phyloP scores from a whole-genome alignment of 2,113 vertebrate species.

The Alligator mississippiensis region DNA sequence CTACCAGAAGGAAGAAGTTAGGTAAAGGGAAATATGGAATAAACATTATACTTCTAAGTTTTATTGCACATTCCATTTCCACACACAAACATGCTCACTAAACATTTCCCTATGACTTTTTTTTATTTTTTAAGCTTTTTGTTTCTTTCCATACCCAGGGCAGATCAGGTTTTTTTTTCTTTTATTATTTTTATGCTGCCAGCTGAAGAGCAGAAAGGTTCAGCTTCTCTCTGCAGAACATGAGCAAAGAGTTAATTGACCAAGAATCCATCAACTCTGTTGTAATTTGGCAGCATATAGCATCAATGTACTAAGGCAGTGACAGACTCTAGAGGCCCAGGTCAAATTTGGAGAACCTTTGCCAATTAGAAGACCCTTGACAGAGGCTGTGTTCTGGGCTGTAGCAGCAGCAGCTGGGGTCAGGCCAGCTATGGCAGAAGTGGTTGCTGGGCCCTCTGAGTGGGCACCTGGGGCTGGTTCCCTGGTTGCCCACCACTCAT shows the following conservation, averaged over 20 bases:
- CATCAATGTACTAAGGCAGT: background rate
- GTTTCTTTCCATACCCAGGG: background rate
- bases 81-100: background rate
- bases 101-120: background rate
- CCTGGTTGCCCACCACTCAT: no score
- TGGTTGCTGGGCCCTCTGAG: no score
- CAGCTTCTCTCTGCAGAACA: background rate
- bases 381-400: no score
- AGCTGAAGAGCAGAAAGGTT: background rate
- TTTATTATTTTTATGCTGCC: background rate
- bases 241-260: background rate
- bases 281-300: background rate
- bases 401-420: no score
- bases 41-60: slow-evolving; percentile 21
- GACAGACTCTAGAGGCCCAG: background rate
- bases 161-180: background rate
- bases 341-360: background rate
- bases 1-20: background rate
- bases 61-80: background rate
- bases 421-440: no score
- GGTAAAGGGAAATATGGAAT: slow-evolving; percentile 37
- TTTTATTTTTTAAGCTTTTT: background rate
- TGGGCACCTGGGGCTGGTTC: no score
- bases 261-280: background rate
- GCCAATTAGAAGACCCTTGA: background rate